These are phyloP conservation scores for Caranx melampygus DNA, from an alignment of 2,113 vertebrate species.

Conservation along the genomic window DNA sequence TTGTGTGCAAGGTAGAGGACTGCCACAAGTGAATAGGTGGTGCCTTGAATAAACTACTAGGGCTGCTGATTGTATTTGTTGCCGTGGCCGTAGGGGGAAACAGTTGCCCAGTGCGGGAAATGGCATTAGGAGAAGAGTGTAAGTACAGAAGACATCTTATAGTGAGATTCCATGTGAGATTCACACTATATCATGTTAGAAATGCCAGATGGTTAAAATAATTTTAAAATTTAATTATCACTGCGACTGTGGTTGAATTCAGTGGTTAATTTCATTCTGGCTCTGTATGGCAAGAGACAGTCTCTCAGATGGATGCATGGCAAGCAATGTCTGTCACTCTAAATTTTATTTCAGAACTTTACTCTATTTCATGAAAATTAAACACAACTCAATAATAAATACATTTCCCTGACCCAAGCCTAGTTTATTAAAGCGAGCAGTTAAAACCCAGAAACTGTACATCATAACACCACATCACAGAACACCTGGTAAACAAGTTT, in stretches of 20 bases:
- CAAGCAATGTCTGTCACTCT: neutral
- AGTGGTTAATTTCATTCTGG: too few species aligned
- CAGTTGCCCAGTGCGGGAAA: constrained; percentile 60
- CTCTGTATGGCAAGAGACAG: too few species aligned
- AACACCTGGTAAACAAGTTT: neutral
- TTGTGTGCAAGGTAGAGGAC: constrained; percentile 55
- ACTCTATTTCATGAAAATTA: neutral
- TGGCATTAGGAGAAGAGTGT: constrained; percentile 59
- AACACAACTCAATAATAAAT: neutral
- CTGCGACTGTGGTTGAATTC: too few species aligned
- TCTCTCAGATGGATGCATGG: too few species aligned
- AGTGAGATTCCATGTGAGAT: neutral
- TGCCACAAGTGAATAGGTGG: constrained; percentile 60
- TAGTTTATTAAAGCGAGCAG: constrained; percentile 2
- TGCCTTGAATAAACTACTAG: constrained; percentile 69
- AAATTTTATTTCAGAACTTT: neutral
- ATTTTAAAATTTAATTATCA: too few species aligned
- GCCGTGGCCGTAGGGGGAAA: constrained; percentile 62
- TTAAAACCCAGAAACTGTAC: neutral
- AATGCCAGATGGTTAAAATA: too few species aligned
- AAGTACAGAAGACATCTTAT: neutral
- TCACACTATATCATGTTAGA: too few species aligned
- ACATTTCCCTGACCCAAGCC: neutral
- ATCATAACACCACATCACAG: neutral
- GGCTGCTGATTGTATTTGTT: constrained; percentile 63